A percentile compares a stretch with the other conserved stretches of the same genome.
Conservation (phyloP, 1,140 invertebrate species). For the Trichonephila inaurata region DNA sequence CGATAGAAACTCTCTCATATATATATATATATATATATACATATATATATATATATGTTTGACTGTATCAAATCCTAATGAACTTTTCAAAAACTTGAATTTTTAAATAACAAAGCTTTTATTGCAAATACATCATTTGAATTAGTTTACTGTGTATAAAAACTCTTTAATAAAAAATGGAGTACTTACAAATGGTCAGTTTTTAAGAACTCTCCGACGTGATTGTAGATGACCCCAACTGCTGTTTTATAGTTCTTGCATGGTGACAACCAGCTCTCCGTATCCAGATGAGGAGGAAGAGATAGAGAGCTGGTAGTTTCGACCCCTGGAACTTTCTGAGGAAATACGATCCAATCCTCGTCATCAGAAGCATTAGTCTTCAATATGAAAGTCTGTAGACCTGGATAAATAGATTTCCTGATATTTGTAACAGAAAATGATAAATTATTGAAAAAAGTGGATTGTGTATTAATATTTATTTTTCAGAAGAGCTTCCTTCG, state of each 20-base stretch:
- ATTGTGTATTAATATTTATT: too few species aligned
- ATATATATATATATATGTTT: too few species aligned
- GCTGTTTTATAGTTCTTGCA: slow-evolving; percentile 56
- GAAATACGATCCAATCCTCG: not conserved
- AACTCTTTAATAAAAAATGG: not conserved
- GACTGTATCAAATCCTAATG: too few species aligned
- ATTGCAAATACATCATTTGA: too few species aligned
- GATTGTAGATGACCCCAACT: slow-evolving; percentile 49
- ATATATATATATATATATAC: too few species aligned
- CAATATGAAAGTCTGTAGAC: slow-evolving; percentile 47
- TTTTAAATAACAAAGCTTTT: too few species aligned
- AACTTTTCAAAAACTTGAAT: too few species aligned
- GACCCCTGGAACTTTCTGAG: slow-evolving; percentile 22
- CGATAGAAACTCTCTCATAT: too few species aligned
- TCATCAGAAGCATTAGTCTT: not conserved
- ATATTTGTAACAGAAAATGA: too few species aligned
- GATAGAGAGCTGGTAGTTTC: slow-evolving; percentile 19
- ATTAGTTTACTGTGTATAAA: not conserved
- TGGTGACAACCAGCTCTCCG: not conserved
- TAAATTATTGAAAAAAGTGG: too few species aligned
- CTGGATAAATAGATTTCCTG: not conserved
- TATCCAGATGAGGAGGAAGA: slow-evolving; percentile 1
- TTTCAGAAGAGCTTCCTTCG: too few species aligned
- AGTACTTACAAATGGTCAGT: slow-evolving; percentile 35
- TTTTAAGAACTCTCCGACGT: slow-evolving; percentile 62